Conservation (phyloP, 2,113 vertebrate genomes). For the Pygoscelis adeliae region DNA sequence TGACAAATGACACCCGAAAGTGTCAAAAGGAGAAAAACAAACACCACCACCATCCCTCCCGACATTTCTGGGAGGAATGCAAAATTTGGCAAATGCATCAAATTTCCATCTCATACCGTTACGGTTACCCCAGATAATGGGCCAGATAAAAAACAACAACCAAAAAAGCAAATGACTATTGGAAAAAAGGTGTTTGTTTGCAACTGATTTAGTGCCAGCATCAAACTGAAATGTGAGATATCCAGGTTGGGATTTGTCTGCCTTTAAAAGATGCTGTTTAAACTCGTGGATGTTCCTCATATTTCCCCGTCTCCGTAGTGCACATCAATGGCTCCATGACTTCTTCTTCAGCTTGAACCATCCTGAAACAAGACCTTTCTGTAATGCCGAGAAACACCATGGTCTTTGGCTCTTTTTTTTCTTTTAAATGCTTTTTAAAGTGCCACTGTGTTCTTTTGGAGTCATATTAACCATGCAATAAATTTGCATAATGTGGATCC, state of each 20-base stretch:
- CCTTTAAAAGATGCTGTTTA: neutral
- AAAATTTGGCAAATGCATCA: neutral
- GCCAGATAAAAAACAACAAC: neutral
- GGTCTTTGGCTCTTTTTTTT: neutral
- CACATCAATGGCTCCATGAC: neutral
- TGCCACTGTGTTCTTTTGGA: slow-evolving; percentile 32
- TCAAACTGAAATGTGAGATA: neutral
- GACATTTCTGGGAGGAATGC: neutral
- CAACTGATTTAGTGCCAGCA: neutral
- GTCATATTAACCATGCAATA: slow-evolving; percentile 52
- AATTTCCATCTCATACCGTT: rapidly evolving
- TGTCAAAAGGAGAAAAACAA: neutral
- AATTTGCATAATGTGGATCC: slow-evolving; percentile 56
- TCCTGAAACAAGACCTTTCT: neutral
- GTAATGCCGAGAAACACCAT: neutral
- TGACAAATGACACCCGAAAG: slow-evolving; percentile 1
- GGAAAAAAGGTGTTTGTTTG: neutral
- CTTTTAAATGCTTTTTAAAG: slow-evolving; percentile 63
- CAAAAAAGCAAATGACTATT: neutral
- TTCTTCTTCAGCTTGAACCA: neutral
- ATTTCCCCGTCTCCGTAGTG: neutral
- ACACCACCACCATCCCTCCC: rapidly evolving
- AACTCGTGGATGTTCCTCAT: neutral
- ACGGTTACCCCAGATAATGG: rapidly evolving
- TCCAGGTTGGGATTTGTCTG: neutral